A percentile compares a stretch with the other conserved stretches of the same genome.
Conservation (phyloP, 1,140 invertebrate species). For the Drosophila nasuta region DNA sequence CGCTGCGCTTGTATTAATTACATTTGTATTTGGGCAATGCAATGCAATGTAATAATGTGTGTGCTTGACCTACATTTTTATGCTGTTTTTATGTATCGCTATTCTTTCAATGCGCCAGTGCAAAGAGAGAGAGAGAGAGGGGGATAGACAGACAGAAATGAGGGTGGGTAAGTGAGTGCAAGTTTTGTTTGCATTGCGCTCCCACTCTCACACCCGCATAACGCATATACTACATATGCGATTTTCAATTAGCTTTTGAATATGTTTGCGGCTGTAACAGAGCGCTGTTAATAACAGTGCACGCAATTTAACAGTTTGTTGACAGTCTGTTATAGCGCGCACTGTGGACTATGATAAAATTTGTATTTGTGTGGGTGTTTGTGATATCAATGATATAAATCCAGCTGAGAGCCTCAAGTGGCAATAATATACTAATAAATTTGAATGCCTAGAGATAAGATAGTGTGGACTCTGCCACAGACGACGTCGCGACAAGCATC, state of each 20-base stretch:
- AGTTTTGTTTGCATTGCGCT: conserved; percentile 47
- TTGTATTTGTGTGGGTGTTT: conserved; percentile 17
- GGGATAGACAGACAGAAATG: background rate
- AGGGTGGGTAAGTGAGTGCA: conserved; percentile 7
- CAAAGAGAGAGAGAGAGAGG: conserved; percentile 1
- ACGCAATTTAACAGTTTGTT: conserved; percentile 38
- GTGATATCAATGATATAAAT: conserved; percentile 35
- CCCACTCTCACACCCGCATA: conserved; percentile 13
- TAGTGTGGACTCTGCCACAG: conserved; percentile 4
- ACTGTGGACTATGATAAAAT: conserved; percentile 13
- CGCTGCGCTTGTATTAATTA: background rate
- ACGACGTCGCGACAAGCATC: background rate
- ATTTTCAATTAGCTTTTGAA: conserved; percentile 49
- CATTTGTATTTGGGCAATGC: conserved; percentile 45
- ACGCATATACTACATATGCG: conserved; percentile 1
- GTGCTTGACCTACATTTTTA: conserved; percentile 49
- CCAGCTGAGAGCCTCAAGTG: conserved; percentile 25
- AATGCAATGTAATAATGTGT: background rate
- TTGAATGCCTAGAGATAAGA: conserved; percentile 36
- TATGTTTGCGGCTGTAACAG: conserved; percentile 20
- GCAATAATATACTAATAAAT: conserved; percentile 49
- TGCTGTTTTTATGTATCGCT: conserved; percentile 27
- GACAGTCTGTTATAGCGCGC: conserved; percentile 7
- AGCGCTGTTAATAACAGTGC: conserved; percentile 27
- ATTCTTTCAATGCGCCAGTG: conserved; percentile 27